phyloP scores from a whole-genome alignment of 2,888 invertebrate species.

The Macropis europaea region DNA sequence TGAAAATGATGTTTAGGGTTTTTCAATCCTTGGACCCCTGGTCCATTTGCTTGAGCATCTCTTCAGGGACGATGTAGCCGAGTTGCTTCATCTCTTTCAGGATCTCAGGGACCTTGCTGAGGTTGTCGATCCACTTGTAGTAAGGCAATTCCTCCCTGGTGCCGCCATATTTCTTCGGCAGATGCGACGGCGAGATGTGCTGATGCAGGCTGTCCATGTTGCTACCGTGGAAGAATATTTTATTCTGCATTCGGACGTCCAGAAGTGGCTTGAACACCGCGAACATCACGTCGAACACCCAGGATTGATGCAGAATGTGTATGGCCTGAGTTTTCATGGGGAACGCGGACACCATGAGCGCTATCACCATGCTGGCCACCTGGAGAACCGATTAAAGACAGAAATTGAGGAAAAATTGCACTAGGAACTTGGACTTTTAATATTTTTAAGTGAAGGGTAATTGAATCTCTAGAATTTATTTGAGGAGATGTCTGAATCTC shows the following conservation, averaged over 20 bases:
- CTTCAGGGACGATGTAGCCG: slow-evolving; percentile 83
- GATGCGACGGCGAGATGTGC: slow-evolving; percentile 85
- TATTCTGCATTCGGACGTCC: slow-evolving; percentile 84
- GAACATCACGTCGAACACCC: slow-evolving; percentile 90
- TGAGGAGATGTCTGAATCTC: no score
- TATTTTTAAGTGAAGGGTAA: no score
- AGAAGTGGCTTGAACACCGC: slow-evolving; percentile 89
- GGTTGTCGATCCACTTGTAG: slow-evolving; percentile 86
- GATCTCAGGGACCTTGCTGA: slow-evolving; percentile 82
- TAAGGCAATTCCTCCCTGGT: slow-evolving; percentile 87
- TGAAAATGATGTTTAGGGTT: no score
- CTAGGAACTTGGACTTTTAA: background rate
- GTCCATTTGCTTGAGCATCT: slow-evolving; percentile 40
- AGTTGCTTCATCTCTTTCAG: slow-evolving; percentile 84
- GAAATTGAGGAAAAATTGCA: background rate
- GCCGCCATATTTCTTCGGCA: slow-evolving; percentile 88
- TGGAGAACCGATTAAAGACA: slow-evolving; percentile 51
- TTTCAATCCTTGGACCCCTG: background rate
- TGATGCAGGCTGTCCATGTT: slow-evolving; percentile 88
- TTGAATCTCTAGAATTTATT: no score
- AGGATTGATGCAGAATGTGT: slow-evolving; percentile 90
- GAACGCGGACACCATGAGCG: slow-evolving; percentile 83
- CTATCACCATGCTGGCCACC: slow-evolving; percentile 76
- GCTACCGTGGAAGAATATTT: slow-evolving; percentile 87
- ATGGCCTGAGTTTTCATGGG: slow-evolving; percentile 88